A percentile compares a stretch with the other conserved stretches of the same genome.
These are phyloP conservation scores for Aurelia coerulea DNA, from an alignment of 30 jellyfish, hydroid and myxozoan genomes.

Conservation along the genomic window DNA sequence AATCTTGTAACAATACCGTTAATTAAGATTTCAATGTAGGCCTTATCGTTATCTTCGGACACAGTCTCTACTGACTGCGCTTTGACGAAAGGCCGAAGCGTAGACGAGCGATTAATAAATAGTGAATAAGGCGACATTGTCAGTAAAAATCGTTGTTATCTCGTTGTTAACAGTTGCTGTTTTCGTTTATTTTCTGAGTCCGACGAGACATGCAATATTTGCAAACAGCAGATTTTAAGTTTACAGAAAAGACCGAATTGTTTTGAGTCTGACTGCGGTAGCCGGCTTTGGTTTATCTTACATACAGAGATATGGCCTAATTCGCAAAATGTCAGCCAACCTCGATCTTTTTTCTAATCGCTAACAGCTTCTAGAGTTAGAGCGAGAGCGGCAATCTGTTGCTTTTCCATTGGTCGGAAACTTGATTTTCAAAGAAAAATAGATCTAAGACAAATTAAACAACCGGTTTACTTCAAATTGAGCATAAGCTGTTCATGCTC, in stretches of 20 bases:
- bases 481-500: slow-evolving; percentile 39
- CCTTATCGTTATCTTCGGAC: too few species aligned
- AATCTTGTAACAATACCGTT: neutral
- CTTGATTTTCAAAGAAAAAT: slow-evolving; percentile 31
- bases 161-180: neutral
- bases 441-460: slow-evolving; percentile 47
- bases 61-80: too few species aligned
- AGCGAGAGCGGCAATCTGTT: slow-evolving; percentile 46
- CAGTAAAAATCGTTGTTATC: neutral
- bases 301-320: slow-evolving; percentile 47
- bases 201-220: slow-evolving; percentile 14
- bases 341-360: slow-evolving; percentile 41
- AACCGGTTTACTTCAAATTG: slow-evolving; percentile 34
- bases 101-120: neutral
- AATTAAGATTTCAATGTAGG: too few species aligned
- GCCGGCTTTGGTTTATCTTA: slow-evolving; percentile 37
- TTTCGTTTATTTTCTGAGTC: slow-evolving; percentile 3
- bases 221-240: slow-evolving; percentile 2
- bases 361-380: slow-evolving; percentile 51
- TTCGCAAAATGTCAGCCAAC: slow-evolving; percentile 44
- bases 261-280: slow-evolving; percentile 43
- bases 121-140: neutral
- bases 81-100: neutral
- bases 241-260: slow-evolving; percentile 13
- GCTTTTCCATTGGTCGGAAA: slow-evolving; percentile 65